Evolutionary conservation across 2,888 invertebrate genomes (phyloP).

Genomic region (Meghimatium bilineatum): DNA sequence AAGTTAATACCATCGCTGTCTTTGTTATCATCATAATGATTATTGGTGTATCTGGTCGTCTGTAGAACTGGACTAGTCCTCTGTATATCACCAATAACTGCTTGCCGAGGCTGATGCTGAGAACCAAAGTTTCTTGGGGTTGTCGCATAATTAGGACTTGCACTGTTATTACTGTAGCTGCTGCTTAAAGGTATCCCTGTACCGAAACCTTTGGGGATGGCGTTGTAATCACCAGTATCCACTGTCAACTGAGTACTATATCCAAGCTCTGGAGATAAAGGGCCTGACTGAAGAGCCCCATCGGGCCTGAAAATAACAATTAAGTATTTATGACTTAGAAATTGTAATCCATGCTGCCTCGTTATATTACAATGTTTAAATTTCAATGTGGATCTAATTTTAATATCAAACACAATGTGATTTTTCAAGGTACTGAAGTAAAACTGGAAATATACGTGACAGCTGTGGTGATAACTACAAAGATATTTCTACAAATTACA

Average conservation of each 20-base stretch:
- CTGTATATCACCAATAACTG: constrained; percentile 49
- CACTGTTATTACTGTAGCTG: constrained; percentile 42
- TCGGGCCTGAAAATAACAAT: constrained; percentile 6
- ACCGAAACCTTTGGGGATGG: constrained; percentile 45
- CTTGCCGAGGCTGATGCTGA: constrained; percentile 36
- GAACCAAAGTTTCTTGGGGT: constrained; percentile 47
- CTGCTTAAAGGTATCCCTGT: constrained; percentile 53
- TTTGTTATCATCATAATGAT: constrained; percentile 41
- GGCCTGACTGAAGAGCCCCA: constrained; percentile 28
- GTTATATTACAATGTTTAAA: no score
- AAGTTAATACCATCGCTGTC: constrained; percentile 13
- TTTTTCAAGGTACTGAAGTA: no score
- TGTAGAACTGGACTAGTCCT: constrained; percentile 42
- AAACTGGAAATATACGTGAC: no score
- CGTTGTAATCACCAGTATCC: constrained; percentile 42
- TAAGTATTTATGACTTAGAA: no score
- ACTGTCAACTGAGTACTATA: constrained; percentile 52
- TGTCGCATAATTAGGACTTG: constrained; percentile 42
- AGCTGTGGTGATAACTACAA: no score
- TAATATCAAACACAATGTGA: no score
- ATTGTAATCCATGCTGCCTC: no score
- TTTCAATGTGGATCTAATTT: no score
- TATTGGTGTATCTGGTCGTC: constrained; percentile 51
- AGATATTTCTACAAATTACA: no score
- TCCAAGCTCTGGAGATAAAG: constrained; percentile 33